A percentile compares a stretch with the other conserved stretches of the same genome.
Conservation (phyloP, 2,888 invertebrate species). For the Anaspis maculata region DNA sequence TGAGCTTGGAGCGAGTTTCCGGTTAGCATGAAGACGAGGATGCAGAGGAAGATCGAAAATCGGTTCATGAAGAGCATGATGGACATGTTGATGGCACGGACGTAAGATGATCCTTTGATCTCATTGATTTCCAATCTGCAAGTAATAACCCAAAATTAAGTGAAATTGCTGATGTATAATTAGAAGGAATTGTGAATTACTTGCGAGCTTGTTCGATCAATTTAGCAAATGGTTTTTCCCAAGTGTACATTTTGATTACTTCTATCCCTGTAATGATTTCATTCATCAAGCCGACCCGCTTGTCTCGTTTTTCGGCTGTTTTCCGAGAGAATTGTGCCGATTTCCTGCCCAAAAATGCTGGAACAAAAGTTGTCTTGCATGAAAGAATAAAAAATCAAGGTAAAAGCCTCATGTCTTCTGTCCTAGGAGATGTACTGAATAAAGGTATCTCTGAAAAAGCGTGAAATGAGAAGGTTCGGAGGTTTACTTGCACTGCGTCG, state of each 20-base stretch:
- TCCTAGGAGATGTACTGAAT: too few relatives aligned
- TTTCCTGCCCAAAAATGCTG: slow-evolving; percentile 27
- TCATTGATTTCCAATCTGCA: slow-evolving; percentile 55
- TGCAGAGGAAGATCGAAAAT: slow-evolving; percentile 70
- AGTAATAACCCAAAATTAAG: slow-evolving; percentile 11
- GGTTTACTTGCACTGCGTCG: too few relatives aligned
- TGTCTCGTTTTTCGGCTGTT: slow-evolving; percentile 48
- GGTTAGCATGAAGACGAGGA: slow-evolving; percentile 62
- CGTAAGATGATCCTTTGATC: slow-evolving; percentile 62
- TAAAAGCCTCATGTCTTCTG: too few relatives aligned
- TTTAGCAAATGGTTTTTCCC: slow-evolving; percentile 57
- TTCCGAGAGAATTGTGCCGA: slow-evolving; percentile 36
- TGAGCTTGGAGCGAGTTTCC: slow-evolving; percentile 66
- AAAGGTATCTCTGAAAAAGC: too few relatives aligned
- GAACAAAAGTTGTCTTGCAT: too few relatives aligned
- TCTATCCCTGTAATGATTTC: slow-evolving; percentile 62
- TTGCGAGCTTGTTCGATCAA: slow-evolving; percentile 40
- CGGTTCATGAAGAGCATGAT: slow-evolving; percentile 80
- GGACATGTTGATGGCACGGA: slow-evolving; percentile 64
- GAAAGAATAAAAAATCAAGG: too few relatives aligned
- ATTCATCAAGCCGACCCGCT: slow-evolving; percentile 58
- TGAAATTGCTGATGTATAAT: not conserved
- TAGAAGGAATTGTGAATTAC: slow-evolving; percentile 21
- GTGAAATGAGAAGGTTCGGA: not conserved
- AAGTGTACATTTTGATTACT: slow-evolving; percentile 67